Percentiles rank a stretch among this genome's conserved stretches.
These are phyloP conservation scores for Gorsachius magnificus DNA, from an alignment of 2,797 vertebrate genomes.

Conservation along the genomic window DNA sequence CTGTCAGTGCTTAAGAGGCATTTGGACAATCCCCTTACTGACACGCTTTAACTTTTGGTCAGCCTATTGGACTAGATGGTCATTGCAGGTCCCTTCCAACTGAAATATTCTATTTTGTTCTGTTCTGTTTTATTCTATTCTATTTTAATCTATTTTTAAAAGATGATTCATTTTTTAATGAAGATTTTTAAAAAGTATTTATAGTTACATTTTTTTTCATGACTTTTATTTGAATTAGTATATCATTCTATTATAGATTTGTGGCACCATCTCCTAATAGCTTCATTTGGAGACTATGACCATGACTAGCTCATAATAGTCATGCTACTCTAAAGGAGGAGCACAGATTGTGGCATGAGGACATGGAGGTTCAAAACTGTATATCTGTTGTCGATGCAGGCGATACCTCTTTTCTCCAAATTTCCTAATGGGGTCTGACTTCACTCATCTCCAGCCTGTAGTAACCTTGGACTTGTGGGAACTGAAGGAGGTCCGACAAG, in stretches of 20 bases:
- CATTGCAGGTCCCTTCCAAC: not conserved
- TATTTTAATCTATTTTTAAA: not conserved
- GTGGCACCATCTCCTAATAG: not conserved
- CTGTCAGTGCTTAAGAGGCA: not conserved
- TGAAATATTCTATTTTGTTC: not conserved
- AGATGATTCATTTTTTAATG: not conserved
- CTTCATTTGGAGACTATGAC: not conserved
- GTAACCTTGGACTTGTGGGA: not conserved
- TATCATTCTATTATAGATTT: not conserved
- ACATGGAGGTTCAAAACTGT: not conserved
- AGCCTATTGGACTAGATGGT: not conserved
- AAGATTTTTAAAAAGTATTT: not conserved
- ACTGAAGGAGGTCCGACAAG: not conserved
- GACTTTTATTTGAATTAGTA: not conserved
- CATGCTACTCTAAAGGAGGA: not conserved
- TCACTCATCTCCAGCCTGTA: not conserved
- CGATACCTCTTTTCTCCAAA: not conserved
- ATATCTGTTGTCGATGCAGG: not conserved
- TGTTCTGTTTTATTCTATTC: no score
- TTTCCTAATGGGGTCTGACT: not conserved
- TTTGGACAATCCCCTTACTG: not conserved
- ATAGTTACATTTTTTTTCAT: not conserved
- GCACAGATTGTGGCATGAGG: not conserved
- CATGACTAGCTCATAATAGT: not conserved
- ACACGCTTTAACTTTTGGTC: not conserved